Percentiles rank a stretch among this genome's conserved stretches.
Conservation (phyloP, 2,797 vertebrate species). For the Hyperoplus lanceolatus region DNA sequence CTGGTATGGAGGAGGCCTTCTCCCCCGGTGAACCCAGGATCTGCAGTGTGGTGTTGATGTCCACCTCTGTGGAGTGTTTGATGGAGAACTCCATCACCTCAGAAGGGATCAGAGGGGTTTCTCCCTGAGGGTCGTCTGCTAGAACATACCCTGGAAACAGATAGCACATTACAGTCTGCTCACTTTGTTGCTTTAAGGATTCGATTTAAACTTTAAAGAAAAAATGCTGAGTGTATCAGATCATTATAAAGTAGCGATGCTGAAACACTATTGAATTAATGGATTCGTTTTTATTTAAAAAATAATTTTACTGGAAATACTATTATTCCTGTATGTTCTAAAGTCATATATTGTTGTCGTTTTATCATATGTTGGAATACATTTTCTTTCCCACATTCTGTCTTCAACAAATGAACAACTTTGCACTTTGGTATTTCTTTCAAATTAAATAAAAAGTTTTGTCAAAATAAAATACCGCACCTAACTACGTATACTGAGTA, state of each 20-base stretch:
- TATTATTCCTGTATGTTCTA: not conserved
- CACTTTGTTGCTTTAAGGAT: not conserved
- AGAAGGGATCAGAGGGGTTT: slow-evolving; percentile 97
- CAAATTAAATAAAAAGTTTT: no score
- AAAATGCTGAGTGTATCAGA: not conserved
- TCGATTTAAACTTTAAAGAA: not conserved
- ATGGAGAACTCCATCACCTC: slow-evolving; percentile 99
- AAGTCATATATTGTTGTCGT: not conserved
- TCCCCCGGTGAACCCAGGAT: slow-evolving; percentile 98
- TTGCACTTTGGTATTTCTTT: no score
- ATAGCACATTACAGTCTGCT: not conserved
- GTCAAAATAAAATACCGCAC: no score
- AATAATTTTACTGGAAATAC: not conserved
- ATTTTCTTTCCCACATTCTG: no score
- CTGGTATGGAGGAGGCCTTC: slow-evolving; percentile 98
- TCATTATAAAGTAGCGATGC: no score
- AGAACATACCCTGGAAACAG: slow-evolving; percentile 87
- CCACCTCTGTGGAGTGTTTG: slow-evolving; percentile 97
- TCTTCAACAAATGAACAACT: no score
- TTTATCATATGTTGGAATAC: not conserved
- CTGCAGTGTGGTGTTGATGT: slow-evolving; percentile 99
- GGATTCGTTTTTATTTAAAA: not conserved
- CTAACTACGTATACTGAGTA: not conserved
- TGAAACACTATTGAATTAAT: not conserved
- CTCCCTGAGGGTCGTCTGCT: slow-evolving; percentile 98